Evolutionary conservation across 37 sponge, comb jelly and placozoan genomes (phyloP).

Genomic region (Tethya wilhelma): DNA sequence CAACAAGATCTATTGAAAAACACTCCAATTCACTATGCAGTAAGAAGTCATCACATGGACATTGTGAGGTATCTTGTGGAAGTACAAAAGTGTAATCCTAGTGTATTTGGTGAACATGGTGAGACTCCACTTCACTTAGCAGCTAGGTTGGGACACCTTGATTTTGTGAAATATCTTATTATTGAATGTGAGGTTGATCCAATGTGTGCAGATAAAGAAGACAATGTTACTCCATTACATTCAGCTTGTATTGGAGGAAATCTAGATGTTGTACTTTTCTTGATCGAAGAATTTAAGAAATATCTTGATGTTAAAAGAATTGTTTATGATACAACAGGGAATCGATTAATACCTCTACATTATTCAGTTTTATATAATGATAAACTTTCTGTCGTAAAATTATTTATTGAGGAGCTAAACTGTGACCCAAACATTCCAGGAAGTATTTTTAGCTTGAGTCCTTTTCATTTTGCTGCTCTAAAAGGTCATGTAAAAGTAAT

Average conservation of each 20-base stretch:
- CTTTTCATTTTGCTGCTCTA: slow-evolving; percentile 5
- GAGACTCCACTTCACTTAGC: not conserved
- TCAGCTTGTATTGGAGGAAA: too few species aligned
- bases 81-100: not conserved
- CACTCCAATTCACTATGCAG: slow-evolving; percentile 1
- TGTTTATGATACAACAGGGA: too few species aligned
- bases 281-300: too few species aligned
- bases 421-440: too few species aligned
- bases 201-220: not conserved
- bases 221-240: not conserved
- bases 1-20: too few species aligned
- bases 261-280: too few species aligned
- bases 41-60: not conserved
- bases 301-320: too few species aligned
- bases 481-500: not conserved
- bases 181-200: not conserved
- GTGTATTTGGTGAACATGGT: not conserved
- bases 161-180: slow-evolving; percentile 9
- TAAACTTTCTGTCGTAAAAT: too few species aligned
- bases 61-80: not conserved
- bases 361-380: too few species aligned
- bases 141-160: slow-evolving; percentile 2
- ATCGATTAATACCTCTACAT: too few species aligned
- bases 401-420: too few species aligned
- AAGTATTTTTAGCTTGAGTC: too few species aligned